Evolutionary conservation across 2,797 vertebrate species (phyloP), one percentile per base, ranked within the genome.

Genomic region (Hippoglossus hippoglossus): DNA sequence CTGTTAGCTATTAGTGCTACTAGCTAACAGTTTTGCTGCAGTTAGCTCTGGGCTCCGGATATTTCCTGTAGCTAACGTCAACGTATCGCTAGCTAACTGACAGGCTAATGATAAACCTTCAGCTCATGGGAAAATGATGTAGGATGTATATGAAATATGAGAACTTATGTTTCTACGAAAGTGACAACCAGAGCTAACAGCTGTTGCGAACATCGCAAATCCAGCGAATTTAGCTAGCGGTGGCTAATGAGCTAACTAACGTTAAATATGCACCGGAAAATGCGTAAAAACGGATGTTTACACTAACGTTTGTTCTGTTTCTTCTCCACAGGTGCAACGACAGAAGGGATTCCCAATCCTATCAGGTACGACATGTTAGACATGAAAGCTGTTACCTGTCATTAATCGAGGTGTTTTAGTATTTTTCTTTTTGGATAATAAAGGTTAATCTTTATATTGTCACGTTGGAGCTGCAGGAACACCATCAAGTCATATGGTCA

Each of bases 321-420:
- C 79, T 19, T 91, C 84, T 92, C 88, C 89, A 57, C 91, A 99
- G 98, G 97, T 97, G 97, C 95, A 97, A 95, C 95, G 97, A 98
- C 91, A 96, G 97, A 96, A 97, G 96, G 96, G 97, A 99, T 96
- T 95, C 96, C 63, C 97, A 99, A 94, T 95, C 98, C 95, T 98
- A 96, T 95, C 98, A 98, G 96, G 98, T 98, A 93, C 26, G 64
- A 24, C 25, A 44, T 4, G 6, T 26, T 41, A 1, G 26, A 2
- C 24, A 19, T 55, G 22, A 50, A 22, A 47, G 18, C 49, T 11
- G 36, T 31, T 50, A 74, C 21, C 46, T 68, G 50, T 73, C 63
- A 59, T 44, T 58, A 44, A 24, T 54, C 4, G 15, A 44, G 41
- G 0, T 34, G 34, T 39, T 22, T 19, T n/a, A 13, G 19, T 49